Base-by-base conservation (phyloP, 2,888 invertebrate genomes). In the Dorcus hopei region DNA sequence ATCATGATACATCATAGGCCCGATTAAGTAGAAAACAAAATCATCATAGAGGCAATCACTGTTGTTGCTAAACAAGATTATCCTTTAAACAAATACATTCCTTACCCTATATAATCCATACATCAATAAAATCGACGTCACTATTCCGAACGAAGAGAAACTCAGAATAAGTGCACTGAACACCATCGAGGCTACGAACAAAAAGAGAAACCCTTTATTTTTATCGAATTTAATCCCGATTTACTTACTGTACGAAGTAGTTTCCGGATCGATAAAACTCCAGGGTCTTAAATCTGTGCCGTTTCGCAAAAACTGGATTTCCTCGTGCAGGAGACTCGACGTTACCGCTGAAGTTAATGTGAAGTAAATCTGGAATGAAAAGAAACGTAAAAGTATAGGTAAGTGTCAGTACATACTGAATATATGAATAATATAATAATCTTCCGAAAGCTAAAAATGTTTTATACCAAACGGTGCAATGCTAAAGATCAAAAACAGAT, bases 41-140 rank as follows among this genome's bases (percentile, higher is more conserved):
- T 19, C 19, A 19, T 19, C 19, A 19, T 19, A 19, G 19, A 19
- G 3, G 19, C 2, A 19, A 19, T 3, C 19, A 19, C 19, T 19
- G 19, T 3, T 19, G 3, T 19, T 19, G 19, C 2, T 33, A 33
- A 33, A 33, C 26, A 33, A 5, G 26, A 33, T 5, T 6, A 33
- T 7, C 6, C 26, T 33, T 33, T 33, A 33, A 33, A 33, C 26
- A 33, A 43, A 45, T n/a, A 54, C 41, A 58, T 54, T 49, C 72
- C 79, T 81, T 80, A 91, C 91, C 84, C 84, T 86, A 65, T 85
- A 84, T 45, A 92, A 81, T 64, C 90, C 91, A 58, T 85, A 77
- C 52, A 90, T 79, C 54, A 91, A 80, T 43, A 90, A 74, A 7
- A 86, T 70, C 51, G 89, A 88, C 9, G 89, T 82, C 26, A 90